phyloP scores from a whole-genome alignment of 2,888 invertebrate species.

The Byasa hedistus region DNA sequence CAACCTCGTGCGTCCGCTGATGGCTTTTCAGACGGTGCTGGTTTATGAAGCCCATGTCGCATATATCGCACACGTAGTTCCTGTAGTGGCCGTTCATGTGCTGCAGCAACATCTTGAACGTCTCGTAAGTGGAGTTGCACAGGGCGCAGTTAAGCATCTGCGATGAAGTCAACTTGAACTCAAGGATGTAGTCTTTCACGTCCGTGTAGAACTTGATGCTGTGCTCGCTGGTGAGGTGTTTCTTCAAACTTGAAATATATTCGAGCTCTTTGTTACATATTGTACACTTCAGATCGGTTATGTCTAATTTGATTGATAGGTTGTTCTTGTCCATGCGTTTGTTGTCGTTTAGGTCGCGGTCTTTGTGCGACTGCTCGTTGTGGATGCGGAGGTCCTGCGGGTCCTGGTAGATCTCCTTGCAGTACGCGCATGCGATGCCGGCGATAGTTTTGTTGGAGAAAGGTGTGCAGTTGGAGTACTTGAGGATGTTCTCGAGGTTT shows the following conservation, averaged over 20 bases:
- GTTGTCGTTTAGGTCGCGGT: conserved; percentile 46
- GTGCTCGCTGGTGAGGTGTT: conserved; percentile 55
- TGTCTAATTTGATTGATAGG: conserved; percentile 66
- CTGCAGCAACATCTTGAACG: conserved; percentile 65
- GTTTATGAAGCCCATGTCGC: conserved; percentile 66
- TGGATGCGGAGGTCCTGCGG: conserved; percentile 49
- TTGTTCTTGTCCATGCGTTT: conserved; percentile 59
- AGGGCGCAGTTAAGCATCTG: conserved; percentile 60
- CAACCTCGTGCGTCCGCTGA: conserved; percentile 59
- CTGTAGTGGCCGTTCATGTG: conserved; percentile 73
- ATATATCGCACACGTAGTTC: conserved; percentile 65
- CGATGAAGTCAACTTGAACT: conserved; percentile 56
- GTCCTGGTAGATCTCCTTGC: conserved; percentile 51
- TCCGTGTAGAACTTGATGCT: conserved; percentile 60
- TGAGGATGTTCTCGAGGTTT: conserved; percentile 60
- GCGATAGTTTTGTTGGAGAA: conserved; percentile 62
- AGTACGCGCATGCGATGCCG: conserved; percentile 63
- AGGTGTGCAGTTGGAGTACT: conserved; percentile 67
- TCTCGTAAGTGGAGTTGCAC: conserved; percentile 62
- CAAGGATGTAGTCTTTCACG: conserved; percentile 59
- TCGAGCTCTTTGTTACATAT: conserved; percentile 48
- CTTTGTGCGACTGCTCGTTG: conserved; percentile 44
- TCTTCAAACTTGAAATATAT: conserved; percentile 50
- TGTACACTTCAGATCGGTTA: conserved; percentile 59
- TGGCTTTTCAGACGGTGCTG: conserved; percentile 62